A percentile compares a stretch with the other conserved stretches of the same genome.
phyloP scores from a whole-genome alignment of 1,140 invertebrate genomes.

The Glossosoma conforme region DNA sequence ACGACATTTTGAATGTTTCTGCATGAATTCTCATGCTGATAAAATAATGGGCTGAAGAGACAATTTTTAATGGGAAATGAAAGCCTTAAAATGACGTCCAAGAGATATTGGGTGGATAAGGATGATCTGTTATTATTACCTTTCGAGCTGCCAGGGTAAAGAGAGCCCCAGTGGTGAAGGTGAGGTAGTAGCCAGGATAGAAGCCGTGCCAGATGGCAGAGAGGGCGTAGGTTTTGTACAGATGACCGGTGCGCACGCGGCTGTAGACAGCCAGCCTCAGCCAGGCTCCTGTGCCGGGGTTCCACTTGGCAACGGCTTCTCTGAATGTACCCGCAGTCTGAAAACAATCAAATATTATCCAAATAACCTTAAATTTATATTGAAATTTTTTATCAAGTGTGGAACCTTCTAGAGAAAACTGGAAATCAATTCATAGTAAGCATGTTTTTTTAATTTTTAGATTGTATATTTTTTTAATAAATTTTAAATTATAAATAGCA shows the following conservation, averaged over 20 bases:
- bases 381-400: too few species aligned
- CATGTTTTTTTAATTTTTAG: too few species aligned
- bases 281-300: conserved; percentile 89
- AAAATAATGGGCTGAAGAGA: too few species aligned
- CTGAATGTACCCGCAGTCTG: conserved; percentile 75
- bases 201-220: conserved; percentile 97
- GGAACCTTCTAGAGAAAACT: too few species aligned
- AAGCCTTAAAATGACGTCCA: neutral
- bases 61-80: too few species aligned
- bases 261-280: conserved; percentile 83
- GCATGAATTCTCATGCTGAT: too few species aligned
- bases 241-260: conserved; percentile 59
- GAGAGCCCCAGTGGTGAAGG: conserved; percentile 83
- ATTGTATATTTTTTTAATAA: too few species aligned
- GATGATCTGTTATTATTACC: too few species aligned
- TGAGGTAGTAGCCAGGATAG: conserved; percentile 95
- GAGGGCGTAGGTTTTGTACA: conserved; percentile 74
- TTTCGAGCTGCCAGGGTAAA: conserved; percentile 79
- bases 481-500: too few species aligned
- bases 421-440: too few species aligned
- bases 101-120: too few species aligned
- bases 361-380: neutral
- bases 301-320: conserved; percentile 83
- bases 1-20: too few species aligned
- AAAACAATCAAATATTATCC: conserved; percentile 32